A percentile compares a stretch with the other conserved stretches of the same genome.
Evolutionary conservation across 2,113 vertebrate genomes (phyloP).

Genomic region (Paramormyrops kingsleyae): DNA sequence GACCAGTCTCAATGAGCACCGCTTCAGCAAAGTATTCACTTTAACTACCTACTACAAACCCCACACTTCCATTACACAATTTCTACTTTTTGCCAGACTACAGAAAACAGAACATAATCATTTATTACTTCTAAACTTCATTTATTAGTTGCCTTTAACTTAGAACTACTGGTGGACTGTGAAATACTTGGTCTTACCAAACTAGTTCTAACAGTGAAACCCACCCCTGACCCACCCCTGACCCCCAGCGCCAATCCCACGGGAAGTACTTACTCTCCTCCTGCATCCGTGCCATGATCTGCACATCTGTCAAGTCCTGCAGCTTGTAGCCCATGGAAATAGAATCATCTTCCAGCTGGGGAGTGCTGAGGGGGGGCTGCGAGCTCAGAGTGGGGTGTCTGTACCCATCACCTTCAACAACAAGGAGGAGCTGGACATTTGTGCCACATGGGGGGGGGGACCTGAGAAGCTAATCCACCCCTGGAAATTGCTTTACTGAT

Average conservation of each 20-base stretch:
- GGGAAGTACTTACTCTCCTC: conserved; percentile 79
- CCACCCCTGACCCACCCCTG: not conserved
- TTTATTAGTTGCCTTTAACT: not conserved
- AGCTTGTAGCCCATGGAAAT: conserved; percentile 86
- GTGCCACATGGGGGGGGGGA: not conserved
- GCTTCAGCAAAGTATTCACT: not conserved
- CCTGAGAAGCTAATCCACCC: not conserved
- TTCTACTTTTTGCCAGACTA: not conserved
- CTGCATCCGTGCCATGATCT: conserved; percentile 94
- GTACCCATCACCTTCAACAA: conserved; percentile 58
- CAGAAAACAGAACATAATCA: not conserved
- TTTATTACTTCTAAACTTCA: not conserved
- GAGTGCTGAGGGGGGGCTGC: conserved; percentile 70
- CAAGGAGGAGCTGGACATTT: not conserved
- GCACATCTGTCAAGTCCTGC: conserved; percentile 89
- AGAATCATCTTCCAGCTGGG: conserved; percentile 74
- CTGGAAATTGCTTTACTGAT: not conserved
- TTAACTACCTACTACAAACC: not conserved
- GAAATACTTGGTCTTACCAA: not conserved
- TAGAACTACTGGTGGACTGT: not conserved
- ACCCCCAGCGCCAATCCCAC: not conserved
- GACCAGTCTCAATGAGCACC: not conserved
- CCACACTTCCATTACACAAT: not conserved
- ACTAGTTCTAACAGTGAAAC: not conserved
- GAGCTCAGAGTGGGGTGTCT: conserved; percentile 66